Percentiles rank a stretch among this genome's conserved stretches.
These are phyloP conservation scores for Hephaestus fuliginosus DNA, from an alignment of 2,797 vertebrate species.

Conservation along the genomic window DNA sequence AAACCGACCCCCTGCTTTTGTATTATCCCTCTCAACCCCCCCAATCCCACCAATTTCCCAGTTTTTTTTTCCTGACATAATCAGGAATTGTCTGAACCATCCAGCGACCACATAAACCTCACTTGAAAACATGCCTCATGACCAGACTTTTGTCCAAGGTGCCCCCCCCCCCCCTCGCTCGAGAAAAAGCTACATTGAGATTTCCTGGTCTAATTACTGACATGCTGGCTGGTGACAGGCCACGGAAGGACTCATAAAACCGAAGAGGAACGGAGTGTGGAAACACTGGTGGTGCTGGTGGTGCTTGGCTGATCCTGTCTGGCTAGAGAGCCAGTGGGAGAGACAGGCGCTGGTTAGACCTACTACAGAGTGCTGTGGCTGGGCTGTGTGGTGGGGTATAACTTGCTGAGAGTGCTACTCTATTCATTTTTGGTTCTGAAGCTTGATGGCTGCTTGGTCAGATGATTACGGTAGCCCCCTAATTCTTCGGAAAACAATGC, in stretches of 20 bases:
- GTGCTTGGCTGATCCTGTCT: conserved; percentile 30
- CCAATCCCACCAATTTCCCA: conserved; percentile 70
- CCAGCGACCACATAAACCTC: conserved; percentile 84
- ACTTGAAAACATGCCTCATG: conserved; percentile 77
- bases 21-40: conserved; percentile 76
- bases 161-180: conserved; percentile 40
- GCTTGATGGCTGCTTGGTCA: conserved; percentile 9
- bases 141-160: conserved; percentile 80
- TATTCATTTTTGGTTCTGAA: conserved; percentile 20
- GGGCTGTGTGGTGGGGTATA: conserved; percentile 28
- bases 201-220: conserved; percentile 76
- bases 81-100: conserved; percentile 80
- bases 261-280: conserved; percentile 38
- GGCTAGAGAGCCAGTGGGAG: conserved; percentile 9
- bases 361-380: conserved; percentile 28
- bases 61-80: conserved; percentile 77
- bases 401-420: conserved; percentile 16
- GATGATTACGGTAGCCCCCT: conserved; percentile 2
- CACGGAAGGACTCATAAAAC: conserved; percentile 42
- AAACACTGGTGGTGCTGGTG: conserved; percentile 40
- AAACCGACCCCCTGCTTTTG: conserved; percentile 83
- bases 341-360: conserved; percentile 26
- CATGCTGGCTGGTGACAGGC: conserved; percentile 67
- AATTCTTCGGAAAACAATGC: conserved; percentile 34
- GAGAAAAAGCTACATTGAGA: conserved; percentile 63